A percentile compares a stretch with the other conserved stretches of the same genome.
phyloP scores from a whole-genome alignment of 2,797 vertebrate genomes.

The Remorina albescens region DNA sequence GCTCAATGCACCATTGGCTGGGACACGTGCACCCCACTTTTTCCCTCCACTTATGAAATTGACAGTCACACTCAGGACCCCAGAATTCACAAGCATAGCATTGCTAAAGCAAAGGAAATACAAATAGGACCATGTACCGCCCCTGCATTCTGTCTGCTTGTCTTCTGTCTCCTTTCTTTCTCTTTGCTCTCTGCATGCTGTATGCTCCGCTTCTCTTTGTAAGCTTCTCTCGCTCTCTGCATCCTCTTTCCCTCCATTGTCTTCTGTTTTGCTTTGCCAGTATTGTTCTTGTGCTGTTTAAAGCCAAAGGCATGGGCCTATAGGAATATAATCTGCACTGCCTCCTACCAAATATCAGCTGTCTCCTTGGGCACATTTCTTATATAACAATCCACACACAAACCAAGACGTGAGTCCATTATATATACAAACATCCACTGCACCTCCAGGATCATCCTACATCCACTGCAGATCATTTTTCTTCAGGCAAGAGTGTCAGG shows the following conservation, averaged over 20 bases:
- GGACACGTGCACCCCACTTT: constrained; percentile 40
- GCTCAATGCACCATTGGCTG: constrained; percentile 33
- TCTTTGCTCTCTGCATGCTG: constrained; percentile 10
- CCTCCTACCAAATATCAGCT: constrained; percentile 27
- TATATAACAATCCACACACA: neutral
- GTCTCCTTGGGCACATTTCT: neutral
- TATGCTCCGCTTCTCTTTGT: constrained; percentile 20
- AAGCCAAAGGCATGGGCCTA: constrained; percentile 7
- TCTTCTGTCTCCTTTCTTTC: neutral
- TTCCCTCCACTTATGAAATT: neutral
- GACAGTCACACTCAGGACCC: neutral
- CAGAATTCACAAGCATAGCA: neutral
- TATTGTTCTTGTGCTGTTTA: constrained; percentile 31
- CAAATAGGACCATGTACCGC: neutral
- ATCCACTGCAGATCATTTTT: constrained; percentile 12
- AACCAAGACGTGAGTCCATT: neutral
- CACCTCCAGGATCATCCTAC: constrained; percentile 7
- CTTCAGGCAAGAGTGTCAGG: neutral
- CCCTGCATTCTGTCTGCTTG: neutral
- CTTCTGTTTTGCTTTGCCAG: constrained; percentile 14
- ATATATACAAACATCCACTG: constrained; percentile 16
- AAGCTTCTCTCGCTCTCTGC: constrained; percentile 16
- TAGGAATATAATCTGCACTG: constrained; percentile 19
- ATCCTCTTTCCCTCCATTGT: constrained; percentile 39
- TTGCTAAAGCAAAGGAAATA: neutral